Conservation (phyloP, 2,113 vertebrate genomes). For the Cygnus buccinator region DNA sequence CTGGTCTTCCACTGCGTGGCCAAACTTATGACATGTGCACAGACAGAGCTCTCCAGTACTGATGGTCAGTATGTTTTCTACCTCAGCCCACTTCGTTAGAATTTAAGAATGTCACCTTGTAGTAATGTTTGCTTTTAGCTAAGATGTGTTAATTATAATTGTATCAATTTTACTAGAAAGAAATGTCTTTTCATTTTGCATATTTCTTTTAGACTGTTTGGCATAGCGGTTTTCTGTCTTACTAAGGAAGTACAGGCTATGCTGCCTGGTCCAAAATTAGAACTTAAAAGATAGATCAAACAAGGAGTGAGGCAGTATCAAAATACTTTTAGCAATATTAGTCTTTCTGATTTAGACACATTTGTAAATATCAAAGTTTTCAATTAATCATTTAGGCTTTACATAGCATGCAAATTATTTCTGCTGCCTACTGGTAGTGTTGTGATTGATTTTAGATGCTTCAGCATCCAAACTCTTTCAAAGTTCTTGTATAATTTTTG, state of each 20-base stretch:
- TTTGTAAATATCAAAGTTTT: not conserved
- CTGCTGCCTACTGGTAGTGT: not conserved
- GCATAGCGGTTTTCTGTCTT: not conserved
- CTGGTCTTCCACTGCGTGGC: constrained; percentile 85
- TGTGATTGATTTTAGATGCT: not conserved
- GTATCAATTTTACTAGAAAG: not conserved
- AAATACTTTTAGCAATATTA: not conserved
- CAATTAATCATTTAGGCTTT: not conserved
- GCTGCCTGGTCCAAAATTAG: not conserved
- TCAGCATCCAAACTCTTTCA: not conserved
- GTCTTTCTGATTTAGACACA: not conserved
- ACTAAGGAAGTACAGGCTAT: not conserved
- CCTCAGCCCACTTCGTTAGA: not conserved
- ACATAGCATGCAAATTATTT: not conserved
- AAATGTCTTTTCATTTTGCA: not conserved
- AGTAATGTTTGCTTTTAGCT: not conserved
- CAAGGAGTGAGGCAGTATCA: too few species aligned
- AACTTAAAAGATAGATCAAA: not conserved
- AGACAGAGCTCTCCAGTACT: constrained; percentile 72
- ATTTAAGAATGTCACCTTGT: not conserved
- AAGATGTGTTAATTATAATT: not conserved
- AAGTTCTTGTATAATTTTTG: not conserved
- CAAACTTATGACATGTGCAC: constrained; percentile 86
- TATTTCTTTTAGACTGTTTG: not conserved
- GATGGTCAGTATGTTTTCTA: constrained; percentile 73